Base-by-base conservation (phyloP, 2,113 vertebrate genomes). In the Vimba vimba region DNA sequence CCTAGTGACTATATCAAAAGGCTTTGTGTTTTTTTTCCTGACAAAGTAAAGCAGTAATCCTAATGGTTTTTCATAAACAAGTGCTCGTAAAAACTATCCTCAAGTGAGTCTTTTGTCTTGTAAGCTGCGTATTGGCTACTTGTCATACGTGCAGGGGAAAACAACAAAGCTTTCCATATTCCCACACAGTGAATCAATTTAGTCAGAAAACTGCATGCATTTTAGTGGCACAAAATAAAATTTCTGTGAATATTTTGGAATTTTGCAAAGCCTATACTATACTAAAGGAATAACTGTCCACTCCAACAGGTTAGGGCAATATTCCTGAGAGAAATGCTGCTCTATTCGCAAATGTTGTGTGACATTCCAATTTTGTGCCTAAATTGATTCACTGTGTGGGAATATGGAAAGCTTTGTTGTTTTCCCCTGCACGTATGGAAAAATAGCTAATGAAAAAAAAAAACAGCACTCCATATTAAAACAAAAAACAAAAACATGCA, bases 71-170 rank as follows among this genome's bases (percentile, higher is more conserved):
- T 17, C 43, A 75, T 47, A 45, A 74, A 74, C 39, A 45, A 75
- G 43, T 27, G 43, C 73, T 47, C 23, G n/a, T 75, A 75, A 75
- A 75, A 75, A 50, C 11, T 11, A 1, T 50, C 36, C 73, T 50
- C 73, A 75, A 17, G 73, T 13, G 23, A 75, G n/a, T 75, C 13
- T 75, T 50, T 47, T 47, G 43, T 75, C 47, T 75, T 75, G 43
- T 50, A 75, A 27, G 43, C 43, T 50, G 6, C 6, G n/a, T 8
- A 75, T 74, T 25, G 23, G 12, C 19, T 74, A 45, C n/a, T 50
- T 25, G 73, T 76, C 73, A 76, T 52, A 30, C 30, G 74, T 4
- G 1, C 45, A 77, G 27, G n/a, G 68, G 9, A 39, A 39, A 39
- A 43, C 33, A 74, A 74, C 21, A 74, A 73, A 45, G 23, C 10